Conservation (phyloP, 2,113 vertebrate genomes). For the Taurulus bubalis region DNA sequence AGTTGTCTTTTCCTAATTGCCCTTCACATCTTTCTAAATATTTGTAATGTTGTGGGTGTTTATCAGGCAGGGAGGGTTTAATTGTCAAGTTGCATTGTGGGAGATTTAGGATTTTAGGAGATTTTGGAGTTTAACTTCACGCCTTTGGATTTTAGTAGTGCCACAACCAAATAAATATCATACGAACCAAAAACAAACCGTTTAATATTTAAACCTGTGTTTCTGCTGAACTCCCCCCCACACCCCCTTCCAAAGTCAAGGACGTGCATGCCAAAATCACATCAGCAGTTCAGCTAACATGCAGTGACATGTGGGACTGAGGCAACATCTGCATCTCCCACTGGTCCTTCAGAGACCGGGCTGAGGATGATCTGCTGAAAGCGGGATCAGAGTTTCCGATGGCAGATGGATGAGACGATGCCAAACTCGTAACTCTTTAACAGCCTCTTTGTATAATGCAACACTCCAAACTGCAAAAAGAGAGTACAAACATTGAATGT, state of each 20-base stretch:
- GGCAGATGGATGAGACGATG: conserved; percentile 48
- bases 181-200: background rate
- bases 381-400: background rate
- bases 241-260: background rate
- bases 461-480: conserved; percentile 14
- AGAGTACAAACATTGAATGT: conserved; percentile 48
- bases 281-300: background rate
- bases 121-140: too few relatives aligned
- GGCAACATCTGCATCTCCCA: conserved; percentile 38
- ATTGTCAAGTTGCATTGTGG: too few relatives aligned
- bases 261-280: background rate
- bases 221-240: background rate
- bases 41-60: too few relatives aligned
- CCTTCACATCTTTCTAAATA: too few relatives aligned
- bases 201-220: background rate
- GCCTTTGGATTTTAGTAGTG: background rate
- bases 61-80: too few relatives aligned
- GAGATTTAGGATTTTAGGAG: too few relatives aligned
- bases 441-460: conserved; percentile 44
- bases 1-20: too few relatives aligned
- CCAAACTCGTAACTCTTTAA: conserved; percentile 40
- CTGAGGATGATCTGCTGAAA: conserved; percentile 8
- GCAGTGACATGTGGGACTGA: background rate
- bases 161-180: background rate
- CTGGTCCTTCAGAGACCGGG: background rate